phyloP scores from a whole-genome alignment of 2,888 invertebrate species.

The Trimorus sp. region DNA sequence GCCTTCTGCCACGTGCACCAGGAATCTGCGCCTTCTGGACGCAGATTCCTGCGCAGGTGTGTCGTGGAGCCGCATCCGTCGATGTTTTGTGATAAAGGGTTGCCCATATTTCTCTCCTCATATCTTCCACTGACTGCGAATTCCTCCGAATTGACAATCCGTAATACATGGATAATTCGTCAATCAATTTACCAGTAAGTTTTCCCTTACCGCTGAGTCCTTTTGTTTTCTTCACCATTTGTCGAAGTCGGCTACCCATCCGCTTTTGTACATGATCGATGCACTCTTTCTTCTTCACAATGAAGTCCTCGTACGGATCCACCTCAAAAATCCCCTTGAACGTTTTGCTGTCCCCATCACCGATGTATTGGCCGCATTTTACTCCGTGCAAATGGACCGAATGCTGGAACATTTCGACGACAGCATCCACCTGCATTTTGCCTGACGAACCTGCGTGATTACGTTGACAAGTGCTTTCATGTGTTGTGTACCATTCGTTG shows the following conservation, averaged over 20 bases:
- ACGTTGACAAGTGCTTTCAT: slow-evolving; percentile 60
- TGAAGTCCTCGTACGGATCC: slow-evolving; percentile 33
- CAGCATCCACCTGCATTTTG: slow-evolving; percentile 67
- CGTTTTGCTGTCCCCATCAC: slow-evolving; percentile 65
- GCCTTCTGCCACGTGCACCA: slow-evolving; percentile 61
- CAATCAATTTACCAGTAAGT: slow-evolving; percentile 59
- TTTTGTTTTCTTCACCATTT: slow-evolving; percentile 53
- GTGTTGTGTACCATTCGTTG: slow-evolving; percentile 61
- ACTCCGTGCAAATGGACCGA: slow-evolving; percentile 54
- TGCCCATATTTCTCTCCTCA: slow-evolving; percentile 43
- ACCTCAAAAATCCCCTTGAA: slow-evolving; percentile 43
- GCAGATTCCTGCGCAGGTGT: too few species aligned
- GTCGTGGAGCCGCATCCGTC: slow-evolving; percentile 40
- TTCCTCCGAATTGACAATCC: slow-evolving; percentile 51
- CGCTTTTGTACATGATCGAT: slow-evolving; percentile 33
- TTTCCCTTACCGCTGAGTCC: slow-evolving; percentile 51
- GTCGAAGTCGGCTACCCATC: slow-evolving; percentile 49
- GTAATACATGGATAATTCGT: slow-evolving; percentile 55
- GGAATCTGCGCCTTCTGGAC: slow-evolving; percentile 24
- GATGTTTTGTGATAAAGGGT: slow-evolving; percentile 56
- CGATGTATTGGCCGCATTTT: slow-evolving; percentile 65
- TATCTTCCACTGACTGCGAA: slow-evolving; percentile 35
- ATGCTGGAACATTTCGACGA: slow-evolving; percentile 66
- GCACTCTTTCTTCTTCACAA: slow-evolving; percentile 42
- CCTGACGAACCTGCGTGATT: slow-evolving; percentile 68